Percentiles rank a stretch among this genome's conserved stretches.
These are phyloP conservation scores for Drosophila fungiperda DNA, from an alignment of 2,888 invertebrate genomes.

Conservation along the genomic window DNA sequence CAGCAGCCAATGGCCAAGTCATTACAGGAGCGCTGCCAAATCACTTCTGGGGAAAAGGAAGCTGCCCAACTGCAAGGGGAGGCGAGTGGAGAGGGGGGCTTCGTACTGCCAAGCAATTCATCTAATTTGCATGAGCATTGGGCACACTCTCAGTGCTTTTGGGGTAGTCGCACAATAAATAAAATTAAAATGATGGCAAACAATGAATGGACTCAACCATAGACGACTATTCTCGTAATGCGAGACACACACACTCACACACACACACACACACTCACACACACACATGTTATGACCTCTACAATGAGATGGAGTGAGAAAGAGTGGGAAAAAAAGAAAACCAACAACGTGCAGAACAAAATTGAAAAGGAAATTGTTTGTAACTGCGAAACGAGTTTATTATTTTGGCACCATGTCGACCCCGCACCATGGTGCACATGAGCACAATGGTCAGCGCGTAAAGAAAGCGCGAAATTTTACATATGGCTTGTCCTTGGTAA, in stretches of 20 bases:
- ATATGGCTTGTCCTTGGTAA: constrained; percentile 55
- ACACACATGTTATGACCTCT: constrained; percentile 82
- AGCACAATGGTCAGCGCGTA: constrained; percentile 48
- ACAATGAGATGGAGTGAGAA: constrained; percentile 10
- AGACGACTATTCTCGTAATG: constrained; percentile 73
- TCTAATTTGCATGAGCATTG: constrained; percentile 83
- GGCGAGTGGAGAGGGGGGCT: constrained; percentile 9
- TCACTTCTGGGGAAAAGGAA: constrained; percentile 38
- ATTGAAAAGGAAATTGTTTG: constrained; percentile 85
- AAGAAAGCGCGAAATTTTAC: constrained; percentile 82
- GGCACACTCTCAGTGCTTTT: constrained; percentile 32
- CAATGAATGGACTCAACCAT: constrained; percentile 62
- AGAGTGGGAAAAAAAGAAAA: constrained; percentile 6
- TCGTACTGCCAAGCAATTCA: constrained; percentile 81
- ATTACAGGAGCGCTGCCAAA: constrained; percentile 73
- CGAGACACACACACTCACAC: constrained; percentile 74
- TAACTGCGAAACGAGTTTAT: constrained; percentile 84
- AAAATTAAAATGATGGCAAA: constrained; percentile 85
- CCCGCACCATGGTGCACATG: constrained; percentile 13
- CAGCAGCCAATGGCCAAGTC: constrained; percentile 78
- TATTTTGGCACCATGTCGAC: constrained; percentile 83
- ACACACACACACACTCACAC: constrained; percentile 65
- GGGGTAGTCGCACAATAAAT: constrained; percentile 84
- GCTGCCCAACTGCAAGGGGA: constrained; percentile 35
- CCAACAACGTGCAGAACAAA: constrained; percentile 68